Base-by-base conservation (phyloP, 2,888 invertebrate species). In the Hyppa rectilinea region DNA sequence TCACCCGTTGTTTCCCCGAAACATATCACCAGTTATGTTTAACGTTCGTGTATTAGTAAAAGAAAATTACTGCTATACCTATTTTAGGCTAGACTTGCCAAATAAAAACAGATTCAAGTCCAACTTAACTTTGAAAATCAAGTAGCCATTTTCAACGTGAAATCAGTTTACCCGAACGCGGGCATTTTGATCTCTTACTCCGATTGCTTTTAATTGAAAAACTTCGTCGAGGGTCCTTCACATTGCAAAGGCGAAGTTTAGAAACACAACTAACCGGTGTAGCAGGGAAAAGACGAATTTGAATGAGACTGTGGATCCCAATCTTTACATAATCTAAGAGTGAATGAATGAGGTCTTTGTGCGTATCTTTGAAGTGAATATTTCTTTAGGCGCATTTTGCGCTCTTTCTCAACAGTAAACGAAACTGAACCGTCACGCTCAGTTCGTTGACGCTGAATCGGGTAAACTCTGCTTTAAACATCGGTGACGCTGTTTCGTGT, bases 171-270 rank as follows among this genome's bases (percentile, higher is more conserved):
- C 71, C 73, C 58, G 77, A 83, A 84, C 61, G 62, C 73, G 65
- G 68, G 65, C 82, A 81, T 85, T 87, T 87, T 84, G 84, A 87
- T 88, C 87, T 86, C 79, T 82, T 78, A 84, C 75, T 80, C 73
- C 78, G 80, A 85, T 83, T 72, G 83, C 71, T 83, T 81, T 84
- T 91, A 91, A 91, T 91, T 90, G 88, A 91, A 90, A 91, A 91
- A 90, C 85, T 91, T 91, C 38, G 65, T 59, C 73, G 81, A 80
- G 84, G 81, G 83, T 82, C 81, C 68, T 79, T 56, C 59, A 71
- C 71, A 52, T 43, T 66, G 74, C 43, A 66, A 80, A 82, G 74
- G 71, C 66, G 45, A 70, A 81, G 74, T 75, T 76, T 43, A 56
- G 49, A 45, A 70, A 71, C 68, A 69, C 72, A 74, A 76, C 79